Percentiles rank a stretch among this genome's conserved stretches.
Conservation (phyloP, 2,888 invertebrate species). For the Halictus quadricinctus region DNA sequence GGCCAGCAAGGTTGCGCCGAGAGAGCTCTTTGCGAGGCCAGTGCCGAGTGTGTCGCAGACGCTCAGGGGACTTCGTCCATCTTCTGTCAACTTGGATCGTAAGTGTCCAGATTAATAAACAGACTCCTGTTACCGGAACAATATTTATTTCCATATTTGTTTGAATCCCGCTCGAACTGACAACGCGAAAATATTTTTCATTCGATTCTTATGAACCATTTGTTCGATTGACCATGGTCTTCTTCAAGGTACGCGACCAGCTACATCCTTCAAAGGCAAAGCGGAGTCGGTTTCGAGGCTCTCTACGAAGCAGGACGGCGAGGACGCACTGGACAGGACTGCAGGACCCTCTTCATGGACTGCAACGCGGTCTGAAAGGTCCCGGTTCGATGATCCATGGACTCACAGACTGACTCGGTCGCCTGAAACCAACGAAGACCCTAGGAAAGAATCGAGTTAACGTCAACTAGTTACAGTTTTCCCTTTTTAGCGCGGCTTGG, state of each 20-base stretch:
- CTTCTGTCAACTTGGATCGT: slow-evolving; percentile 97
- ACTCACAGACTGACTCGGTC: background rate
- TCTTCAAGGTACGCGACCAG: slow-evolving; percentile 89
- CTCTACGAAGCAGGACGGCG: slow-evolving; percentile 93
- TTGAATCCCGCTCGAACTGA: too few relatives aligned
- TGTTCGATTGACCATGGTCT: background rate
- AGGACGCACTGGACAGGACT: slow-evolving; percentile 93
- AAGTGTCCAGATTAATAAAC: slow-evolving; percentile 82
- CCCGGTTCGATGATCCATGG: slow-evolving; percentile 5
- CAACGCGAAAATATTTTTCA: too few relatives aligned
- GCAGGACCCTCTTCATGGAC: slow-evolving; percentile 91
- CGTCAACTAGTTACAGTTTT: background rate
- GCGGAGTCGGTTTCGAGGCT: slow-evolving; percentile 89
- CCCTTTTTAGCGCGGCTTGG: background rate
- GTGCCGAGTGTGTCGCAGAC: slow-evolving; percentile 92
- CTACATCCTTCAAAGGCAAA: slow-evolving; percentile 90
- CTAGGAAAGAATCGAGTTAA: background rate
- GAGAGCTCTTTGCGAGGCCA: slow-evolving; percentile 91
- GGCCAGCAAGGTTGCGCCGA: slow-evolving; percentile 91
- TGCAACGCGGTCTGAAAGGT: slow-evolving; percentile 92
- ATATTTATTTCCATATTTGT: background rate
- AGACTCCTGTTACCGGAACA: too few relatives aligned
- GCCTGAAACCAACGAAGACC: background rate
- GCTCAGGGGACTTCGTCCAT: slow-evolving; percentile 88
- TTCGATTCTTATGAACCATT: background rate